phyloP scores from a whole-genome alignment of 2,113 vertebrate species.

The Mungos mungo region DNA sequence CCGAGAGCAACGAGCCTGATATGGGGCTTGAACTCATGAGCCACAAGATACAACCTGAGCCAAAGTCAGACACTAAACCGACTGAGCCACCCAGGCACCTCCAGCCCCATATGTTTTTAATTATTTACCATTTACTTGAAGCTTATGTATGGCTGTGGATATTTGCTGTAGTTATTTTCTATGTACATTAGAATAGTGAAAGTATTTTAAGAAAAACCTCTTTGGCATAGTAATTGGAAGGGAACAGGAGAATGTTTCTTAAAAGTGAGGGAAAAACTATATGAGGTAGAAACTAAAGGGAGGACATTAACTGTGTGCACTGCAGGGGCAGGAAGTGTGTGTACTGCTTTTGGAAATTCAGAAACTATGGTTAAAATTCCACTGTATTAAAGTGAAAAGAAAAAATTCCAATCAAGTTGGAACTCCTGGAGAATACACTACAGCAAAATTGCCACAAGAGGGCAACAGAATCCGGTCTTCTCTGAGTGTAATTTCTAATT shows the following conservation, averaged over 20 bases:
- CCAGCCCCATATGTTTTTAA: not conserved
- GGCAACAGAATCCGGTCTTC: conserved; percentile 51
- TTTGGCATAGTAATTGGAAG: not conserved
- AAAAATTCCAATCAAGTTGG: not conserved
- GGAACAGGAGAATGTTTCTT: conserved; percentile 11
- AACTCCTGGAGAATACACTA: not conserved
- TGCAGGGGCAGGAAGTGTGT: not conserved
- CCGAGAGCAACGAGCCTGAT: no score
- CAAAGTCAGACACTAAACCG: no score
- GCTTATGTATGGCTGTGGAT: not conserved
- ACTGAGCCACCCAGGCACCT: no score
- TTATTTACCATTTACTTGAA: conserved; percentile 30
- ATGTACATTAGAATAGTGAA: not conserved
- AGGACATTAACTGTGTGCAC: not conserved
- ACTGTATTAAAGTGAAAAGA: not conserved
- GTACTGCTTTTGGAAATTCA: not conserved
- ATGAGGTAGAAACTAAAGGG: not conserved
- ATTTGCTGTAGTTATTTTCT: not conserved
- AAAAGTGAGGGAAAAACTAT: not conserved
- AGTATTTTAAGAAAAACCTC: not conserved
- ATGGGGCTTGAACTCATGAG: no score
- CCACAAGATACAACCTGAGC: no score
- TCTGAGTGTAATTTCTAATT: not conserved
- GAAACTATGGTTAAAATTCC: not conserved
- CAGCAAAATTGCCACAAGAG: conserved; percentile 62